Evolutionary conservation across 2,113 vertebrate species (phyloP).

Genomic region (Embiotoca jacksoni): DNA sequence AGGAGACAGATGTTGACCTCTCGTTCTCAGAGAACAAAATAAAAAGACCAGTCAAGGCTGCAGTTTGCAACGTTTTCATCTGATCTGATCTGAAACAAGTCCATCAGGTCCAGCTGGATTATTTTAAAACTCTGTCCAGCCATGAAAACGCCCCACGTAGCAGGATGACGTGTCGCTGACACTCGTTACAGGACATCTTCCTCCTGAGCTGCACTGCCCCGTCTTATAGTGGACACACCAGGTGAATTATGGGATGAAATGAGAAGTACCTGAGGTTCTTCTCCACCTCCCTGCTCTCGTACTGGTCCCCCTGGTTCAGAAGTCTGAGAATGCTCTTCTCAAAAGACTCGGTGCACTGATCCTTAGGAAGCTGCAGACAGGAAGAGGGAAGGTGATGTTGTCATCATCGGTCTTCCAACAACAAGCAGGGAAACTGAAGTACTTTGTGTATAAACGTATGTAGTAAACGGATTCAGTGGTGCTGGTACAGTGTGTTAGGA

Average conservation of each 20-base stretch:
- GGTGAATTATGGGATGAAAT: background rate
- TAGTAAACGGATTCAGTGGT: too few species aligned
- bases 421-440: background rate
- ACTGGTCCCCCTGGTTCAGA: slow-evolving; percentile 90
- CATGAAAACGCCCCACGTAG: background rate
- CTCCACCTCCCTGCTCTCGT: slow-evolving; percentile 90
- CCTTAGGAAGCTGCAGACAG: slow-evolving; percentile 90
- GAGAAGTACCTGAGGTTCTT: slow-evolving; percentile 88
- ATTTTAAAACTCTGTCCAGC: background rate
- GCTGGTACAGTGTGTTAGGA: too few species aligned
- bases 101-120: background rate
- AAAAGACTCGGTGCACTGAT: slow-evolving; percentile 91
- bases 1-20: slow-evolving; percentile 15
- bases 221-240: background rate
- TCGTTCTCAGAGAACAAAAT: background rate
- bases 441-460: too few species aligned
- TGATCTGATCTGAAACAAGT: background rate
- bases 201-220: too few species aligned
- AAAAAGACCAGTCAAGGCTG: slow-evolving; percentile 11
- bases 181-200: too few species aligned
- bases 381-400: background rate
- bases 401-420: background rate
- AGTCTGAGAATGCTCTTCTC: slow-evolving; percentile 92
- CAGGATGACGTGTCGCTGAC: background rate
- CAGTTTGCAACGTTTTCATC: background rate